These are phyloP conservation scores for Fregetta grallaria DNA, from an alignment of 2,113 vertebrate genomes.

Conservation along the genomic window DNA sequence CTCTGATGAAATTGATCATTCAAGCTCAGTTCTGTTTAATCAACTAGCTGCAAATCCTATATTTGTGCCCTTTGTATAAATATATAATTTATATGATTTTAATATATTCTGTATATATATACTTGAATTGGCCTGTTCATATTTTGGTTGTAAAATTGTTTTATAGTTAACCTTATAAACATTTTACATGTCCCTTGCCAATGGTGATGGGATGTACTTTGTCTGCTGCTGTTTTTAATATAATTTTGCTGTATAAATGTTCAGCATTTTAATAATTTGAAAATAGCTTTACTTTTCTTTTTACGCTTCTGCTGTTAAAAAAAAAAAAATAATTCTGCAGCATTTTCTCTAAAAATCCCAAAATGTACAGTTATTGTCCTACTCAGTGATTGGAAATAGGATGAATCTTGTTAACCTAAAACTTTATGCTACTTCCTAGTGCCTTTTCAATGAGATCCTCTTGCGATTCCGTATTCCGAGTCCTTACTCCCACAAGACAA, in stretches of 20 bases:
- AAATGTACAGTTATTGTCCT: background rate
- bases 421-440: constrained; percentile 36
- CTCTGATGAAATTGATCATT: background rate
- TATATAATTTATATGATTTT: constrained; percentile 88
- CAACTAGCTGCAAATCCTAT: too few species aligned
- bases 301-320: background rate
- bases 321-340: background rate
- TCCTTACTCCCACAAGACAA: background rate
- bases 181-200: constrained; percentile 62
- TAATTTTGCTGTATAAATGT: constrained; percentile 48
- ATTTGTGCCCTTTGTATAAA: constrained; percentile 81
- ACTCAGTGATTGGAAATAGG: background rate
- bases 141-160: constrained; percentile 72
- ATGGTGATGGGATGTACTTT: constrained; percentile 20
- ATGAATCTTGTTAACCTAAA: background rate
- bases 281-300: constrained; percentile 64
- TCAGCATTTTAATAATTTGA: constrained; percentile 51
- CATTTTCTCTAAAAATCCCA: background rate
- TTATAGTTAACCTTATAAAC: constrained; percentile 69
- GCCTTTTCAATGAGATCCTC: constrained; percentile 54
- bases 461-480: background rate
- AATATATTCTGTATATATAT: constrained; percentile 83
- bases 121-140: constrained; percentile 75
- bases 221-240: constrained; percentile 71
- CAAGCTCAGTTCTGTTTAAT: constrained; percentile 45